Base-by-base conservation (phyloP, 1,140 invertebrate species). In the Parapsyche elsis region DNA sequence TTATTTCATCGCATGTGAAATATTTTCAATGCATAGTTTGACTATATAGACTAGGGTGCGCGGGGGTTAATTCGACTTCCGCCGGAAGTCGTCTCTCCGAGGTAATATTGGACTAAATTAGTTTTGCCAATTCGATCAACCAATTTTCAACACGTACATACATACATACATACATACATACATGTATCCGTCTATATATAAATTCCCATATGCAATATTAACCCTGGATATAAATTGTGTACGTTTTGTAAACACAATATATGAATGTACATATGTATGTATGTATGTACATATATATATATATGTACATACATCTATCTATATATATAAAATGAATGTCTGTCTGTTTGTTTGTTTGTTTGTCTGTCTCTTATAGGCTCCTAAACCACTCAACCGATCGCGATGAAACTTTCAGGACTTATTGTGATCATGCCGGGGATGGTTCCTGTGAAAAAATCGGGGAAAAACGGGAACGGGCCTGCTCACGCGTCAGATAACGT, bases 61-160 rank as follows among this genome's bases (percentile, higher is more conserved):
- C 14, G 23, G 21, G n/a, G 21, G 24, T 67, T 67, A 67, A 67
- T 67, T 67, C 12, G 23, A 23, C 64, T 67, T 67, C 64, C 64
- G 21, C 10, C 5, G 64, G 64, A 67, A 26, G 64, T 67, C 64
- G 12, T 26, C 64, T 67, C 64, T 67, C 64, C 64, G 1, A 67
- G 23, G 64, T 67, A 67, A 67, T 26, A 23, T 19, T n/a, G 14
- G 24, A 67, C 64, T 26, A 26, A 67, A 67, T 67, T 67, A 24
- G 64, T 19, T 26, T 67, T 12, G 14, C 19, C 64, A 14, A 67
- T 67, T 12, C 24, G 57, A 61, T 61, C 21, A 23, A n/a, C 9
- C 21, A 26, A 67, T 67, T 67, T 67, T 26, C 64, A 9, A 9
- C 57, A 9, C 21, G 57, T 12, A 12, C 10, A 14, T 19, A 10